phyloP scores from a whole-genome alignment of 2,888 invertebrate genomes.

The Phengaris alcon region DNA sequence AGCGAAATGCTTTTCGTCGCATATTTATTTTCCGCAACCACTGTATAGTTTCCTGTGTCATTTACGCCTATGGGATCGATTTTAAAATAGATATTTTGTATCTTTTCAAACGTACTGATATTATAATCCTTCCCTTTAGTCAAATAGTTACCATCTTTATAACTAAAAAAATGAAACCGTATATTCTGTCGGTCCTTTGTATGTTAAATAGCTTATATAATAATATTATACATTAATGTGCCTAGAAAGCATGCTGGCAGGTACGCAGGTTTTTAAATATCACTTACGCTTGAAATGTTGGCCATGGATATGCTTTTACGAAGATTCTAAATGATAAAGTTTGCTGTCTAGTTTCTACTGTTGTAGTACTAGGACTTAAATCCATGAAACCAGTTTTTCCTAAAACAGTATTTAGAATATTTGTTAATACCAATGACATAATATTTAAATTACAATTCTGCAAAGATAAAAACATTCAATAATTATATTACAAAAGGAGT shows the following conservation, averaged over 20 bases:
- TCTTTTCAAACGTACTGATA: not conserved
- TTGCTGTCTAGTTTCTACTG: slow-evolving; percentile 24
- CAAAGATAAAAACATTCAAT: no score
- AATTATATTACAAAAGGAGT: no score
- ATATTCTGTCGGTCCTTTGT: not conserved
- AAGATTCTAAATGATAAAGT: slow-evolving; percentile 13
- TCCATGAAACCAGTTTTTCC: not conserved
- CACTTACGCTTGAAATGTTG: slow-evolving; percentile 34
- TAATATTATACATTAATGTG: no score
- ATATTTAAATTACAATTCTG: no score
- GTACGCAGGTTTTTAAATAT: not conserved
- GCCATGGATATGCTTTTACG: slow-evolving; percentile 32
- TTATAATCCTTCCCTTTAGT: slow-evolving; percentile 43
- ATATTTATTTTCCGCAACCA: slow-evolving; percentile 50
- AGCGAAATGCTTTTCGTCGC: slow-evolving; percentile 42
- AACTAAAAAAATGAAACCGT: not conserved
- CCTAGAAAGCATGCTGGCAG: no score
- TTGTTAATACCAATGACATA: no score
- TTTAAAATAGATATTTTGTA: slow-evolving; percentile 36
- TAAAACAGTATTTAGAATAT: not conserved
- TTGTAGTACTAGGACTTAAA: not conserved
- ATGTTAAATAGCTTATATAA: not conserved
- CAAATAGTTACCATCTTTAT: not conserved
- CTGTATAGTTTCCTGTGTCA: slow-evolving; percentile 60
- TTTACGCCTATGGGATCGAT: slow-evolving; percentile 45